These are phyloP conservation scores for Thinocorus orbignyianus DNA, from an alignment of 2,113 vertebrate genomes.

Conservation along the genomic window DNA sequence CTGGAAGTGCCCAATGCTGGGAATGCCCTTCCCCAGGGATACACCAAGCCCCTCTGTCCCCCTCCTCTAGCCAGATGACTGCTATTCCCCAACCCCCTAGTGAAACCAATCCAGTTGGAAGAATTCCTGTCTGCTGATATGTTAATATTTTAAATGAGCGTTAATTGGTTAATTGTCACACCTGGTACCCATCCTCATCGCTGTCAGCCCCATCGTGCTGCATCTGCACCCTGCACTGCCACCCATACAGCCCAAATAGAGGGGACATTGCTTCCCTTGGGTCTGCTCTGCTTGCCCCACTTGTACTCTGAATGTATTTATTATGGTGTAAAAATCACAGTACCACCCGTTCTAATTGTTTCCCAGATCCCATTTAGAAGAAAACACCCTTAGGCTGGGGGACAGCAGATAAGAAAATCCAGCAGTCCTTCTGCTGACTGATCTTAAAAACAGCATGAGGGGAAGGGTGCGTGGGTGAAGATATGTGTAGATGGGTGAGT, in stretches of 20 bases:
- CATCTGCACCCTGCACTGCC: not conserved
- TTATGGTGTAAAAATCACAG: not conserved
- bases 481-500: not conserved
- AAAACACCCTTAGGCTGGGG: not conserved
- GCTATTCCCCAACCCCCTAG: not conserved
- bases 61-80: not conserved
- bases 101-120: not conserved
- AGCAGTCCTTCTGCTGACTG: not conserved
- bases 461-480: not conserved
- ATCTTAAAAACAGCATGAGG: not conserved
- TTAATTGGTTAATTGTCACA: slow-evolving; percentile 23
- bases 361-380: not conserved
- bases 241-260: not conserved
- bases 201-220: not conserved
- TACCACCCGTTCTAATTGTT: not conserved
- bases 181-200: not conserved
- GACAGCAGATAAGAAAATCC: not conserved
- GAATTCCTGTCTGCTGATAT: not conserved
- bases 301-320: not conserved
- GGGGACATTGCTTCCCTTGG: not conserved
- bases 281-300: not conserved
- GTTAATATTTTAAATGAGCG: slow-evolving; percentile 25
- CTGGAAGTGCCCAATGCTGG: rapidly evolving
- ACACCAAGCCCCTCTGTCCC: not conserved
- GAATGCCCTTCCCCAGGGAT: not conserved